phyloP scores from a whole-genome alignment of 1,140 invertebrate species.

The Thaumatotibia leucotreta region DNA sequence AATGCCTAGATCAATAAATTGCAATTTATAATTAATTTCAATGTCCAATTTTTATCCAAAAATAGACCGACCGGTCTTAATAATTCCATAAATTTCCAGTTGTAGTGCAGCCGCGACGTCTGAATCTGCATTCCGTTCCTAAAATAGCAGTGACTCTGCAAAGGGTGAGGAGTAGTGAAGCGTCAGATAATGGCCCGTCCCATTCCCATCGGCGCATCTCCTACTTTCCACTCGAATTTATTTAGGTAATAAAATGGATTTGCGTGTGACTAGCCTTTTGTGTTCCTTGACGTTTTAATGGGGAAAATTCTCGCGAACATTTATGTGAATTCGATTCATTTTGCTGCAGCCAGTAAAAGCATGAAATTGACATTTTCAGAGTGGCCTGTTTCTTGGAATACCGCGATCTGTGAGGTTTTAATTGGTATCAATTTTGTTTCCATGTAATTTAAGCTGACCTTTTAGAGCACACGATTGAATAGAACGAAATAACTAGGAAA shows the following conservation, averaged over 20 bases:
- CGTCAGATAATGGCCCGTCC: background rate
- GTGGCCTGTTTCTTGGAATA: no score
- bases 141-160: background rate
- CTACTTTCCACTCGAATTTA: background rate
- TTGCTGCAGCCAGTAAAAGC: no score
- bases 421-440: no score
- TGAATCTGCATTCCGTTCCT: slow-evolving; percentile 3
- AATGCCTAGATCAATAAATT: background rate
- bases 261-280: background rate
- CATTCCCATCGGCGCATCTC: background rate
- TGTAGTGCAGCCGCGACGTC: background rate
- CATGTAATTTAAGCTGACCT: no score
- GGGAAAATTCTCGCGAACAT: background rate
- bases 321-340: background rate
- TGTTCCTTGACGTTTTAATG: background rate
- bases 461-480: no score
- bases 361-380: no score
- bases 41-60: background rate
- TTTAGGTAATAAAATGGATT: background rate
- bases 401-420: no score
- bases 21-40: background rate
- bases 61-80: background rate
- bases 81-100: slow-evolving; percentile 2
- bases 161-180: background rate
- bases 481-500: no score